These are phyloP conservation scores for Scomberomorus guttatus DNA, from an alignment of 2,797 vertebrate species.

Conservation along the genomic window DNA sequence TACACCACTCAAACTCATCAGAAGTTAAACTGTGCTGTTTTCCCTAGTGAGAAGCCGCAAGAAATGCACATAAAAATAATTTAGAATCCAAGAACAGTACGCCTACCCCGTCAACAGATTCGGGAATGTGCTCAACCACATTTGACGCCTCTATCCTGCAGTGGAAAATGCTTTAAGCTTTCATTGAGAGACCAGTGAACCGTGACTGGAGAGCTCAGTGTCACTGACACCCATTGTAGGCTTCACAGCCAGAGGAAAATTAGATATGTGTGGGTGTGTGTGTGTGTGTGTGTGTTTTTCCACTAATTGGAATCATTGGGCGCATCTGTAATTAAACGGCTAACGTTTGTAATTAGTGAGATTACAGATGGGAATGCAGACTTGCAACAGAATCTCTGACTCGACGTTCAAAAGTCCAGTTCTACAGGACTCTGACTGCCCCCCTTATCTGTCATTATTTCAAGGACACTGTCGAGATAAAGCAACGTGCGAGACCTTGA, in stretches of 20 bases:
- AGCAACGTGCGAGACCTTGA: neutral
- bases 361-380: neutral
- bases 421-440: neutral
- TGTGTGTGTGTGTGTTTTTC: neutral
- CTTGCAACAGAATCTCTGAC: neutral
- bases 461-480: slow-evolving; percentile 45
- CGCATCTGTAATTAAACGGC: neutral
- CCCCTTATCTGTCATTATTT: slow-evolving; percentile 22
- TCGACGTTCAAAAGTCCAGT: slow-evolving; percentile 26
- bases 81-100: neutral
- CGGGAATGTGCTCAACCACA: neutral
- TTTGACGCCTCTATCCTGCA: neutral
- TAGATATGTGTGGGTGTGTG: neutral
- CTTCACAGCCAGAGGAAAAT: neutral
- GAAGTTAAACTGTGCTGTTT: no score
- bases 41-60: neutral
- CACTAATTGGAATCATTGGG: neutral
- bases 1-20: no score
- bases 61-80: neutral
- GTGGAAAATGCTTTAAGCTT: slow-evolving; percentile 8
- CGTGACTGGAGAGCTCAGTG: neutral
- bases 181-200: slow-evolving; percentile 10
- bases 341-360: neutral
- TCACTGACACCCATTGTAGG: neutral
- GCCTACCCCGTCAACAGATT: neutral